A percentile compares a stretch with the other conserved stretches of the same genome.
Conservation (phyloP, 2,888 invertebrate genomes). For the Caenorhabditis sp. region DNA sequence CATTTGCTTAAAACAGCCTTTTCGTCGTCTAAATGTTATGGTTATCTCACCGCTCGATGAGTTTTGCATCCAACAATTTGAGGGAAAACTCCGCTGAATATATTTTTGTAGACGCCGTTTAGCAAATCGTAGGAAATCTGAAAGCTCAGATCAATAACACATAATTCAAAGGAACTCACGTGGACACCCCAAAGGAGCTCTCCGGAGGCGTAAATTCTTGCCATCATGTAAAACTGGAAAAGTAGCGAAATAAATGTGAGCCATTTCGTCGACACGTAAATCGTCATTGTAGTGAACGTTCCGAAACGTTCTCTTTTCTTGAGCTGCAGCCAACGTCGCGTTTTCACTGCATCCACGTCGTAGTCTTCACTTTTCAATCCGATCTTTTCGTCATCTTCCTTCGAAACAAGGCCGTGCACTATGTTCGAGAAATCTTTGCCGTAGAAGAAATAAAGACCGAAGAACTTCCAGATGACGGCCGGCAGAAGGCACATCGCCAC, state of each 20-base stretch:
- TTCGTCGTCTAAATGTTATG: too few relatives aligned
- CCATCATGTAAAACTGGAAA: slow-evolving; percentile 41
- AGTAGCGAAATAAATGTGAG: slow-evolving; percentile 21
- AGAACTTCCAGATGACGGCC: slow-evolving; percentile 32
- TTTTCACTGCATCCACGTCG: slow-evolving; percentile 10
- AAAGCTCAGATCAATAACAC: background rate
- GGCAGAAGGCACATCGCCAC: slow-evolving; percentile 53
- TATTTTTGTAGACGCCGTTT: slow-evolving; percentile 32
- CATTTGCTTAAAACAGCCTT: slow-evolving; percentile 15
- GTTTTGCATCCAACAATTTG: slow-evolving; percentile 36
- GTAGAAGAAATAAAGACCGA: slow-evolving; percentile 45
- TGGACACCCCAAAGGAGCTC: slow-evolving; percentile 49
- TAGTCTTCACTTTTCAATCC: slow-evolving; percentile 1
- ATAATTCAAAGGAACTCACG: slow-evolving; percentile 12
- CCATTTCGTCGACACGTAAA: slow-evolving; percentile 49
- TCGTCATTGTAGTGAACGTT: slow-evolving; percentile 35
- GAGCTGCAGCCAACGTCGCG: slow-evolving; percentile 31
- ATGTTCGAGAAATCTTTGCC: slow-evolving; percentile 39
- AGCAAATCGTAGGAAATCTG: slow-evolving; percentile 48
- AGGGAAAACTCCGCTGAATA: slow-evolving; percentile 37
- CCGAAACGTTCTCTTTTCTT: slow-evolving; percentile 44
- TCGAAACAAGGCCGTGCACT: slow-evolving; percentile 6
- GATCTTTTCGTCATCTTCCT: slow-evolving; percentile 35
- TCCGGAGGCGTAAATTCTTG: slow-evolving; percentile 35
- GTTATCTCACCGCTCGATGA: slow-evolving; percentile 13